Evolutionary conservation across 92 coral and sea anemone species (phyloP).

Genomic region (Zoanthus sansibaricus): DNA sequence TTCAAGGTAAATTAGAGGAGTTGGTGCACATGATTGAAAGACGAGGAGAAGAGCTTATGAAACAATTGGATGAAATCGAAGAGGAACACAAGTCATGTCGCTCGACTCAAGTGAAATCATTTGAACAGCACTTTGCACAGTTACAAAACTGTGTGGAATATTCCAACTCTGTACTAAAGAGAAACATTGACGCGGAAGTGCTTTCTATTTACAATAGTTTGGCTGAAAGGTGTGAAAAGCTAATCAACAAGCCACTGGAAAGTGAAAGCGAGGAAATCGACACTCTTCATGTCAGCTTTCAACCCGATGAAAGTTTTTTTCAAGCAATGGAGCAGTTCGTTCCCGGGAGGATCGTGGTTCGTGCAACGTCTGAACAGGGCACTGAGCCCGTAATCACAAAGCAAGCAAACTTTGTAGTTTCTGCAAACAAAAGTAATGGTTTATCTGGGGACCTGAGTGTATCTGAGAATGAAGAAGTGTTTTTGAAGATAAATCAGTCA

Average conservation of each 20-base stretch:
- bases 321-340: conserved; percentile 45
- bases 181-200: conserved; percentile 35
- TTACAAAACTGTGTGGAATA: conserved; percentile 17
- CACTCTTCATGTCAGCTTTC: conserved; percentile 24
- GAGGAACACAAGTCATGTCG: conserved; percentile 33
- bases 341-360: conserved; percentile 44
- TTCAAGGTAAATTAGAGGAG: conserved; percentile 37
- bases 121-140: conserved; percentile 30
- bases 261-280: conserved; percentile 26
- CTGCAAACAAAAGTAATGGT: conserved; percentile 6
- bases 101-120: conserved; percentile 32
- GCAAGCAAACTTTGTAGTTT: conserved; percentile 33
- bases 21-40: conserved; percentile 39
- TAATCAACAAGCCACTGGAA: conserved; percentile 34
- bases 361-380: background rate
- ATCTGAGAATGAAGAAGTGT: conserved; percentile 35
- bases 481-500: conserved; percentile 24
- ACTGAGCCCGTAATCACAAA: conserved; percentile 29
- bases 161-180: conserved; percentile 16
- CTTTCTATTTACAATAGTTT: conserved; percentile 23
- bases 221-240: conserved; percentile 27
- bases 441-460: conserved; percentile 8
- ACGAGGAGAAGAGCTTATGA: conserved; percentile 40
- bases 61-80: conserved; percentile 44
- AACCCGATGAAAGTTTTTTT: conserved; percentile 37